These are phyloP conservation scores for Scyliorhinus canicula DNA, from an alignment of 2,797 vertebrate genomes.

Conservation along the genomic window DNA sequence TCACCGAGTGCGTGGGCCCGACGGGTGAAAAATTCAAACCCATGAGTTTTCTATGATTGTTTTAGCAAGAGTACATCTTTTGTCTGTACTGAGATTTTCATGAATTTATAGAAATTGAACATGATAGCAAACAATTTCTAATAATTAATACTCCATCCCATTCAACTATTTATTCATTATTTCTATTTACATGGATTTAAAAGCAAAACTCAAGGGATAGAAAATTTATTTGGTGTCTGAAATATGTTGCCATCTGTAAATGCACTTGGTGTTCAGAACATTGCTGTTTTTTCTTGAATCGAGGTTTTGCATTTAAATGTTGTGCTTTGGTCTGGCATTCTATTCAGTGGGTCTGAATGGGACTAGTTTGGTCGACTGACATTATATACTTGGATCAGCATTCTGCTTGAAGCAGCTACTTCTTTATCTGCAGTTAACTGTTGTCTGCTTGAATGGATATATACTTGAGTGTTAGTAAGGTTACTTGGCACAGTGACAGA, in stretches of 20 bases:
- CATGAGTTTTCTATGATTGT: not conserved
- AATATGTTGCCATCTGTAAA: not conserved
- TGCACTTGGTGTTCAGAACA: not conserved
- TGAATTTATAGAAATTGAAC: not conserved
- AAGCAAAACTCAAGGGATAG: not conserved
- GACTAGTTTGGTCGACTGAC: not conserved
- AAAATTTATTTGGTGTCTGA: not conserved
- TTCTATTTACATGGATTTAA: not conserved
- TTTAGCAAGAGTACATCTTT: not conserved
- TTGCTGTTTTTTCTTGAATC: not conserved
- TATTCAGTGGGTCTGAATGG: not conserved
- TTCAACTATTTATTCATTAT: not conserved
- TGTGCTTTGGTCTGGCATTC: not conserved
- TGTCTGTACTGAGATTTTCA: not conserved
- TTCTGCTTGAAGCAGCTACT: not conserved
- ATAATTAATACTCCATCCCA: not conserved
- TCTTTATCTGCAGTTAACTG: not conserved
- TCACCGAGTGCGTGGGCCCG: no score
- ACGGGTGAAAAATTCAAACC: no score
- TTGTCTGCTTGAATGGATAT: constrained; percentile 13
- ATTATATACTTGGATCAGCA: not conserved
- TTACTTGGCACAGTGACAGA: not conserved
- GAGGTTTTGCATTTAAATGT: not conserved
- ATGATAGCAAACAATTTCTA: not conserved
- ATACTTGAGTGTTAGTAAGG: not conserved